These are phyloP conservation scores for Sphyrna mokarran DNA, from an alignment of 2,113 vertebrate genomes.

Conservation along the genomic window DNA sequence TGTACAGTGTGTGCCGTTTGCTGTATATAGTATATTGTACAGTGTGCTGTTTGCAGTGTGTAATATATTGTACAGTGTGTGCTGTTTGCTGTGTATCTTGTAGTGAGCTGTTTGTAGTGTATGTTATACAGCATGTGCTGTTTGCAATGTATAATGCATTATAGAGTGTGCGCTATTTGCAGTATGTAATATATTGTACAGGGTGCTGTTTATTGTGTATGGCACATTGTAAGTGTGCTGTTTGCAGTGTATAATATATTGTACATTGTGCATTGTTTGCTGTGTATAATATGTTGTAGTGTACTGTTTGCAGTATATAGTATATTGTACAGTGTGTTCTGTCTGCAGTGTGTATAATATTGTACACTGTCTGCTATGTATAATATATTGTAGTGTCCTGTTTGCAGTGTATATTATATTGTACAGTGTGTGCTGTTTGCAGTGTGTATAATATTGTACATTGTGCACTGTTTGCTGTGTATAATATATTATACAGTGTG, in stretches of 20 bases:
- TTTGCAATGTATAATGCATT: no score
- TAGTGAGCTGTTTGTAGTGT: not conserved
- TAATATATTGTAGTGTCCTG: not conserved
- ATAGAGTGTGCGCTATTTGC: not conserved
- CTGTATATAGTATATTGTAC: no score
- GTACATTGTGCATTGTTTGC: no score
- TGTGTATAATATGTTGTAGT: not conserved
- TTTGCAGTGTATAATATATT: not conserved
- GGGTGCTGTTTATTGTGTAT: no score
- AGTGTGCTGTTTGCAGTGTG: not conserved
- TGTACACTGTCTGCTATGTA: not conserved
- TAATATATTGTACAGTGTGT: not conserved
- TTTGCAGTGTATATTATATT: not conserved
- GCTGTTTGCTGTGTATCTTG: not conserved
- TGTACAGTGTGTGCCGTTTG: no score
- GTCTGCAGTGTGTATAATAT: not conserved
- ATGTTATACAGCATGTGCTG: no score
- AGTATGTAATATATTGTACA: not conserved
- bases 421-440: not conserved
- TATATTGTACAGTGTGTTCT: not conserved
- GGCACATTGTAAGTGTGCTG: no score
- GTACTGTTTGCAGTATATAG: not conserved
- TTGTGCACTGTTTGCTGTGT: not conserved
- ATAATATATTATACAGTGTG: not conserved
- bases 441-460: not conserved